Evolutionary conservation across 2,113 vertebrate species (phyloP).

Genomic region (Aleadryas rufinucha): DNA sequence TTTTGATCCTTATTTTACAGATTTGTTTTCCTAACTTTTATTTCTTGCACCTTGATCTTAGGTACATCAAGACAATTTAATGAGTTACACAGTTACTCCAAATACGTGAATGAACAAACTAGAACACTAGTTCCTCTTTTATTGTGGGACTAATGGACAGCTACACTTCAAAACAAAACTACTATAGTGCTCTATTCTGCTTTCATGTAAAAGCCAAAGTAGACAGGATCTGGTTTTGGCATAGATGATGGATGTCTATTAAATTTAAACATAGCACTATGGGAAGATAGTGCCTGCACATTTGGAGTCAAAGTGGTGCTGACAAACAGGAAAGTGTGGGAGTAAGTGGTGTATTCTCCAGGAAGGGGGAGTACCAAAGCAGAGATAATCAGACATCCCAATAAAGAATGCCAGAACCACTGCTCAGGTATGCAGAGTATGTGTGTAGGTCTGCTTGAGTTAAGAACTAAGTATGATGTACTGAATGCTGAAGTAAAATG

Average conservation of each 20-base stretch:
- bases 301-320: background rate
- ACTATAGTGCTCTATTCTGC: background rate
- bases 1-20: background rate
- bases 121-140: background rate
- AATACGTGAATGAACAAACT: background rate
- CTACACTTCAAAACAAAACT: background rate
- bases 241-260: background rate
- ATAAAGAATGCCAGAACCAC: background rate
- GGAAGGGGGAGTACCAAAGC: background rate
- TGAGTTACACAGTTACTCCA: background rate
- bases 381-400: background rate
- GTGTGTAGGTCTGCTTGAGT: background rate
- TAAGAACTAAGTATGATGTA: background rate
- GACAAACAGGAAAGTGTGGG: background rate
- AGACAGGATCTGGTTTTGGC: background rate
- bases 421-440: background rate
- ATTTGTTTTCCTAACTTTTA: background rate
- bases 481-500: background rate
- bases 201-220: background rate
- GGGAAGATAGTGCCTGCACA: background rate
- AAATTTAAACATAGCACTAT: background rate
- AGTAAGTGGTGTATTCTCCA: fast-evolving
- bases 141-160: background rate
- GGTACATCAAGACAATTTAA: background rate
- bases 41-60: background rate